Percentiles rank a stretch among this genome's conserved stretches.
phyloP scores from a whole-genome alignment of 37 sponge, comb jelly and placozoan genomes.

The Cliona cf. orientalis region DNA sequence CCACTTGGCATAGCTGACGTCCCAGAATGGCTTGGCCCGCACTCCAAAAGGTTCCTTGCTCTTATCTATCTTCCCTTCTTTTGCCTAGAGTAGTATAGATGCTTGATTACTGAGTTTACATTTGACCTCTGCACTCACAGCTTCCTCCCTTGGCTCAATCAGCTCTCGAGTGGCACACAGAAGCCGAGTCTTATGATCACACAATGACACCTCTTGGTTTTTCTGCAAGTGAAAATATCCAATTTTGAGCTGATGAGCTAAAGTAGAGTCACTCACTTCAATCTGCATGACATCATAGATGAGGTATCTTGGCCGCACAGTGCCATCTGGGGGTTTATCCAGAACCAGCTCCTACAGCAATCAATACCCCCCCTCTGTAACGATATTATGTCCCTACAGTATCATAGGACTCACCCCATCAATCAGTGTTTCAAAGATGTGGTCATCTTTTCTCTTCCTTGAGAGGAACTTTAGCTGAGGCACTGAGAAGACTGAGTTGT shows the following conservation, averaged over 20 bases:
- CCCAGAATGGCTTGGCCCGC: slow-evolving; percentile 86
- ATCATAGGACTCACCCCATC: slow-evolving; percentile 92
- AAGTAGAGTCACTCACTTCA: slow-evolving; percentile 46
- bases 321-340: slow-evolving; percentile 69
- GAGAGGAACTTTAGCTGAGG: slow-evolving; percentile 71
- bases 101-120: too few relatives aligned
- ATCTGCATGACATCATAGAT: slow-evolving; percentile 94
- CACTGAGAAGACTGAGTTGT: slow-evolving; percentile 81
- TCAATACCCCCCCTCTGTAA: too few relatives aligned
- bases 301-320: slow-evolving; percentile 74
- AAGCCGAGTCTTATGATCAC: slow-evolving; percentile 72
- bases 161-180: slow-evolving; percentile 76
- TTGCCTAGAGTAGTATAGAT: slow-evolving; percentile 45
- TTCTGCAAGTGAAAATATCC: slow-evolving; percentile 18
- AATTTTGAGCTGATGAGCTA: background rate
- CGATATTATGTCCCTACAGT: background rate
- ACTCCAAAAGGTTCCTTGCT: slow-evolving; percentile 85
- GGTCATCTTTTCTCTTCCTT: slow-evolving; percentile 31
- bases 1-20: slow-evolving; percentile 50
- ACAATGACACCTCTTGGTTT: slow-evolving; percentile 53
- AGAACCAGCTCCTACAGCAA: slow-evolving; percentile 83
- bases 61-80: slow-evolving; percentile 61
- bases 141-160: slow-evolving; percentile 84
- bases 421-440: slow-evolving; percentile 78
- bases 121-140: slow-evolving; percentile 47